Evolutionary conservation across 2,888 invertebrate species (phyloP).

Genomic region (Ceriagrion tenellum): DNA sequence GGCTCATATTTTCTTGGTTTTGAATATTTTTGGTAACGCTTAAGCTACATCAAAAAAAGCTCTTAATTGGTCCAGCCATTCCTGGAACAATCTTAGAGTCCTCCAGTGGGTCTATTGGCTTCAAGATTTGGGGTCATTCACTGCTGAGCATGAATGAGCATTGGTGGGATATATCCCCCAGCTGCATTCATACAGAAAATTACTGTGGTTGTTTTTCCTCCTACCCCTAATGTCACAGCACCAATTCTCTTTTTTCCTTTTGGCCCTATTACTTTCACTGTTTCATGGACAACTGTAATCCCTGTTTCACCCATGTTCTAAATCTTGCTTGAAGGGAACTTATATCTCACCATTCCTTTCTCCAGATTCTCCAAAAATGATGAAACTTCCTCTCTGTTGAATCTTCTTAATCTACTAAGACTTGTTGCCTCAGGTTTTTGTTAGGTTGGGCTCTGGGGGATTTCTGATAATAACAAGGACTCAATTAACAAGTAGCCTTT

Average conservation of each 20-base stretch:
- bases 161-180: background rate
- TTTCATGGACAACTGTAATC: background rate
- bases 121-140: background rate
- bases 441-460: background rate
- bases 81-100: background rate
- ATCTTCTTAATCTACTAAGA: background rate
- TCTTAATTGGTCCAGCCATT: background rate
- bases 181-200: background rate
- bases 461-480: background rate
- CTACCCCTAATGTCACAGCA: background rate
- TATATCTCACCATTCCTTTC: background rate
- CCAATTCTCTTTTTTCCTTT: background rate
- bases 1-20: background rate
- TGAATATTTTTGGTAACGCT: background rate
- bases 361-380: background rate
- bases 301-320: background rate
- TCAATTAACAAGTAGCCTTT: background rate
- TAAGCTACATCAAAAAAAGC: background rate
- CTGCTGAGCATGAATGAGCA: background rate
- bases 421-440: background rate
- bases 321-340: background rate
- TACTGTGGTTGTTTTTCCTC: background rate
- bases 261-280: background rate
- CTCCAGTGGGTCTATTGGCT: constrained; percentile 1
- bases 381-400: background rate